A percentile compares a stretch with the other conserved stretches of the same genome.
These are phyloP conservation scores for Rhipidura dahli DNA, from an alignment of 2,113 vertebrate species.

Conservation along the genomic window DNA sequence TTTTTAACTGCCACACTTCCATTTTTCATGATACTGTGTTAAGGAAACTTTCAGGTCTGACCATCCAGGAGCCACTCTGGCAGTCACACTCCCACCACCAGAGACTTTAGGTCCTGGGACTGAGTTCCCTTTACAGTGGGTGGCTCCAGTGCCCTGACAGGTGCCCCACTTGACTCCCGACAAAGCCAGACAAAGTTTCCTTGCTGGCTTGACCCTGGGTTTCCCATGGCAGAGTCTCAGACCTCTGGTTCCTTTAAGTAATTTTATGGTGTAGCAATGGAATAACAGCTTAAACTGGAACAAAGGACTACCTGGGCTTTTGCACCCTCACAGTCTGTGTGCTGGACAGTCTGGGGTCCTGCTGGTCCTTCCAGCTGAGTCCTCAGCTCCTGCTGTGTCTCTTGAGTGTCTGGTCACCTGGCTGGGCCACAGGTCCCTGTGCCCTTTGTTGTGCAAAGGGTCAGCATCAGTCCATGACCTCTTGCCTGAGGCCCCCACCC, in stretches of 20 bases:
- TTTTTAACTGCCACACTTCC: neutral
- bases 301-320: neutral
- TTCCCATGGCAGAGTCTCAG: neutral
- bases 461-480: neutral
- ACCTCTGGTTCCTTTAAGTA: neutral
- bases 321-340: neutral
- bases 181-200: neutral
- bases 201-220: neutral
- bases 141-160: neutral
- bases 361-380: neutral
- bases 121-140: neutral
- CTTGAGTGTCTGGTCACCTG: rapidly evolving
- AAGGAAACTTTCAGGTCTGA: neutral
- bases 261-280: neutral
- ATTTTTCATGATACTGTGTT: neutral
- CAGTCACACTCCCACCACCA: neutral
- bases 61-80: neutral
- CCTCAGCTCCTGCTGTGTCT: neutral
- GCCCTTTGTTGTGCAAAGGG: neutral
- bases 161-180: neutral
- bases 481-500: neutral
- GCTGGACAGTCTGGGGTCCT: rapidly evolving
- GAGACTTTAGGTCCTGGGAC: neutral
- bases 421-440: neutral
- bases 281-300: neutral